phyloP scores from a whole-genome alignment of 2,888 invertebrate genomes.

The Trilocha varians region DNA sequence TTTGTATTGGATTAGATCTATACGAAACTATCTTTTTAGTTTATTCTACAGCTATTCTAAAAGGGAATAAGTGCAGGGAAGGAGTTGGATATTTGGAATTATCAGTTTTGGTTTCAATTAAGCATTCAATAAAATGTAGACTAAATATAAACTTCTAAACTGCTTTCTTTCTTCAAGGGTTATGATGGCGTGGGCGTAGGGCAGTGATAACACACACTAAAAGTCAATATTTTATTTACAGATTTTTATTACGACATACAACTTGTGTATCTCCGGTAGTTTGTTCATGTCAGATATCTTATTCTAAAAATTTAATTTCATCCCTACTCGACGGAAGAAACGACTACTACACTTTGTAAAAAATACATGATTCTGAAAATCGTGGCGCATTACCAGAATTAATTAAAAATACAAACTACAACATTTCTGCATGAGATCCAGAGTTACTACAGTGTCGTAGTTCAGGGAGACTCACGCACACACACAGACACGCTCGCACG shows the following conservation, averaged over 20 bases:
- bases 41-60: too few relatives aligned
- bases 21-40: too few relatives aligned
- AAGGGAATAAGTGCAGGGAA: too few relatives aligned
- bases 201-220: conserved; percentile 40
- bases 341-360: conserved; percentile 56
- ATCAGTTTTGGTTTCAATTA: too few relatives aligned
- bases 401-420: conserved; percentile 58
- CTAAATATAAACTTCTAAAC: not conserved
- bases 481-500: conserved; percentile 22
- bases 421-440: conserved; percentile 67
- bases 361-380: conserved; percentile 68
- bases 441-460: conserved; percentile 40
- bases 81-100: too few relatives aligned
- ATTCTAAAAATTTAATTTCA: conserved; percentile 53
- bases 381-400: conserved; percentile 51
- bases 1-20: too few relatives aligned
- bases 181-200: not conserved
- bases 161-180: not conserved
- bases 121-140: too few relatives aligned
- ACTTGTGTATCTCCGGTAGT: conserved; percentile 58
- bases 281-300: conserved; percentile 70
- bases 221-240: conserved; percentile 69
- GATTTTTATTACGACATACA: conserved; percentile 66
- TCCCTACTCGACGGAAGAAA: conserved; percentile 65
- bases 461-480: conserved; percentile 22